Conservation (phyloP, 2,113 vertebrate species). For the Podarcis raffonei region DNA sequence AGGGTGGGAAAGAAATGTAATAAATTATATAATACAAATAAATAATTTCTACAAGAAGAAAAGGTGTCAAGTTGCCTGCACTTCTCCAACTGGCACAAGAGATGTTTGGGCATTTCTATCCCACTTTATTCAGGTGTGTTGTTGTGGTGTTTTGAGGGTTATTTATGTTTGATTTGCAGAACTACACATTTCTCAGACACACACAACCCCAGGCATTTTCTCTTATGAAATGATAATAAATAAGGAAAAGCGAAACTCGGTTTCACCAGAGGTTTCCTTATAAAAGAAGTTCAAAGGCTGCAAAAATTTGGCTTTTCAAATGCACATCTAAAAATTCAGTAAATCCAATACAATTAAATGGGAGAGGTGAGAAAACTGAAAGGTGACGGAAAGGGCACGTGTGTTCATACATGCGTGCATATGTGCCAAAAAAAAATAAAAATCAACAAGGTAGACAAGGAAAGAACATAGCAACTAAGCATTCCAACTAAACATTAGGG, state of each 20-base stretch:
- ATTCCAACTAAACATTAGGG: no score
- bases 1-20: no score
- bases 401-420: background rate
- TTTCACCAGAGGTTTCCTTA: background rate
- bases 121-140: background rate
- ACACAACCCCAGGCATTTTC: background rate
- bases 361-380: background rate
- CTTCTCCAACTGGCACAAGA: background rate
- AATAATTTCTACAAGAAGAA: background rate
- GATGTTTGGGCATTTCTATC: background rate
- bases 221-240: background rate
- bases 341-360: background rate
- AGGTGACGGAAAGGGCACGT: background rate
- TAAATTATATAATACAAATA: no score
- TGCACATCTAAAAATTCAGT: background rate
- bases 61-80: background rate
- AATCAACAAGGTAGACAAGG: background rate
- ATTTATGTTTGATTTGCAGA: background rate
- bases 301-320: background rate
- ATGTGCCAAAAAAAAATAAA: no score
- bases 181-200: background rate
- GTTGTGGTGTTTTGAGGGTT: background rate
- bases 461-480: background rate
- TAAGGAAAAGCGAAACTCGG: background rate
- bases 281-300: background rate